These are phyloP conservation scores for Heterodera filipjevi DNA, from an alignment of 2,888 invertebrate genomes.

Conservation along the genomic window DNA sequence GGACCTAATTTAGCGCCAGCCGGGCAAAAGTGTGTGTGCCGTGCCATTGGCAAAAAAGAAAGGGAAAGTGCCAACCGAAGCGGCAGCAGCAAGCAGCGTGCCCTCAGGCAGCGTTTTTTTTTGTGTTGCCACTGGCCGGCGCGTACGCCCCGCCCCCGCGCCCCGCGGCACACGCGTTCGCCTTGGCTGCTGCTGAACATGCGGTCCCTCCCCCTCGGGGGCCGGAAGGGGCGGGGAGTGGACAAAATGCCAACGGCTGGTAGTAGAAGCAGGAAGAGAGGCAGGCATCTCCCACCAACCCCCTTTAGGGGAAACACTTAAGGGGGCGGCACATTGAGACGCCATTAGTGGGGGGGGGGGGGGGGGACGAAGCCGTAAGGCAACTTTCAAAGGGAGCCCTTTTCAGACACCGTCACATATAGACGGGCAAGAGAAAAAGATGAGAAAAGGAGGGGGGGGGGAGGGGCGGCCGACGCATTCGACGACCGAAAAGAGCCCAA, in stretches of 20 bases:
- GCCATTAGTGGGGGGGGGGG: too few relatives aligned
- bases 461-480: not conserved
- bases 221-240: too few relatives aligned
- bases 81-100: conserved; percentile 9
- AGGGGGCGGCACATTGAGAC: too few relatives aligned
- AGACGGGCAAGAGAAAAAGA: not conserved
- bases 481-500: too few relatives aligned
- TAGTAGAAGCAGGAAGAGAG: too few relatives aligned
- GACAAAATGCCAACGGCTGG: too few relatives aligned
- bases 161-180: too few relatives aligned
- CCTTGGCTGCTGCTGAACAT: not conserved
- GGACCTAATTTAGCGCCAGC: conserved; percentile 10
- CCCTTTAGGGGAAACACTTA: too few relatives aligned
- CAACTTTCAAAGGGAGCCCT: not conserved
- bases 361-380: too few relatives aligned
- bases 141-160: too few relatives aligned
- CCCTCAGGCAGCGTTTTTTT: not conserved
- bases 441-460: not conserved
- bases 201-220: not conserved
- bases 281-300: too few relatives aligned
- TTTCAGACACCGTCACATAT: not conserved
- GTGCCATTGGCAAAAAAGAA: not conserved
- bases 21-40: not conserved
- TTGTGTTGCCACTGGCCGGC: too few relatives aligned
- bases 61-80: conserved; percentile 6